These are phyloP conservation scores for Temnothorax rugatulus DNA, from an alignment of 2,888 invertebrate genomes.

Conservation along the genomic window DNA sequence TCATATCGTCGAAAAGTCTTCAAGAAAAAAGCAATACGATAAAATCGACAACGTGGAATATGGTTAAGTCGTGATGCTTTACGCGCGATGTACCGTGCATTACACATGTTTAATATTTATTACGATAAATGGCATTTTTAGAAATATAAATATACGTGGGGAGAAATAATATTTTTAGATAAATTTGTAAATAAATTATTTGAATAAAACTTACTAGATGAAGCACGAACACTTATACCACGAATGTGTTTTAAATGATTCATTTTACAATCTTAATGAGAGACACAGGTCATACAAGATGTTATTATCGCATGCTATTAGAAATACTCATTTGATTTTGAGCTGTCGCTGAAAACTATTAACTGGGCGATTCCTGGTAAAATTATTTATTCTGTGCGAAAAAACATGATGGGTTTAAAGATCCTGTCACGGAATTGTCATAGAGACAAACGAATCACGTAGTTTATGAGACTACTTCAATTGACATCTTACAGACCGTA, in stretches of 20 bases:
- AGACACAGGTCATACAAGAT: neutral
- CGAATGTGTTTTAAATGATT: constrained; percentile 77
- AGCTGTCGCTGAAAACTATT: constrained; percentile 14
- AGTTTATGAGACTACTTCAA: constrained; percentile 21
- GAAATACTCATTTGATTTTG: constrained; percentile 62
- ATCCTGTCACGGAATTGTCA: constrained; percentile 31
- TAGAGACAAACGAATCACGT: constrained; percentile 63
- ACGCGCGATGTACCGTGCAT: neutral
- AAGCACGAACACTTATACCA: constrained; percentile 65
- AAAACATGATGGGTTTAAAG: constrained; percentile 55
- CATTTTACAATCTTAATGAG: constrained; percentile 66
- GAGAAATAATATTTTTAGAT: neutral
- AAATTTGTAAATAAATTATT: neutral
- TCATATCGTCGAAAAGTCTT: neutral
- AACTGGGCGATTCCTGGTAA: neutral
- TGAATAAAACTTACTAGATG: constrained; percentile 68
- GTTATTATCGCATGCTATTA: neutral
- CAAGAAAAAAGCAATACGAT: neutral
- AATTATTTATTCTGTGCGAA: constrained; percentile 6
- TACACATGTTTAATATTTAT: neutral
- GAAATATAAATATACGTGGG: neutral
- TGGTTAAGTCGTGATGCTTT: neutral
- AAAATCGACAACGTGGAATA: neutral
- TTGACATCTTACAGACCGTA: neutral
- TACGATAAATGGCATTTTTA: neutral